Percentiles rank a stretch among this genome's conserved stretches.
Conservation (phyloP, 1,140 invertebrate genomes). For the Drosophila simulans region DNA sequence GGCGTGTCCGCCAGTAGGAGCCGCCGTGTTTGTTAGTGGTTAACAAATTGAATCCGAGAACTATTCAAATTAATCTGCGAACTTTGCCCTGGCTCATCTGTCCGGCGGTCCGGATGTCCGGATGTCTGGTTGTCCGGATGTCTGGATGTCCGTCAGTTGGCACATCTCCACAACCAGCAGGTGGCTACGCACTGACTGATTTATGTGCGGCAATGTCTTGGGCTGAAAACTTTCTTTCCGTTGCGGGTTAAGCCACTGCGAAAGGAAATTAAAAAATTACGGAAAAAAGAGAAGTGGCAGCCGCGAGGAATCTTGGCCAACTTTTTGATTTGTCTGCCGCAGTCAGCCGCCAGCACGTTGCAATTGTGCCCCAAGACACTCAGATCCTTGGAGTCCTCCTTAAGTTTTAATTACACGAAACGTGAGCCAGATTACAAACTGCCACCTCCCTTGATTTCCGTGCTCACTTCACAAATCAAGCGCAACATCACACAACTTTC, state of each 20-base stretch:
- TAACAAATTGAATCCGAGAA: conserved; percentile 37
- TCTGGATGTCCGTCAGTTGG: conserved; percentile 9
- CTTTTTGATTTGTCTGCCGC: conserved; percentile 57
- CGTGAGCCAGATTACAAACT: conserved; percentile 54
- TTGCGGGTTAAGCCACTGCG: conserved; percentile 28
- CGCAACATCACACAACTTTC: background rate
- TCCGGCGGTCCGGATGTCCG: background rate
- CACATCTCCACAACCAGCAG: conserved; percentile 30
- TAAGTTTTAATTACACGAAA: conserved; percentile 60
- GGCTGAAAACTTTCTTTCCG: conserved; percentile 3
- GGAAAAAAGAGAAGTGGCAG: conserved; percentile 11
- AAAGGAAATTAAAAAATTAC: conserved; percentile 55
- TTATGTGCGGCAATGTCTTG: conserved; percentile 40
- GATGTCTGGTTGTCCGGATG: background rate
- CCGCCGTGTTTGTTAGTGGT: background rate
- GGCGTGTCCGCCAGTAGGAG: no score
- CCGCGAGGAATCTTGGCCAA: conserved; percentile 35
- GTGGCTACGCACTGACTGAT: conserved; percentile 36
- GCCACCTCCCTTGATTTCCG: conserved; percentile 30
- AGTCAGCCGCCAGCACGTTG: conserved; percentile 4
- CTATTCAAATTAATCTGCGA: conserved; percentile 37
- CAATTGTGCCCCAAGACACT: conserved; percentile 10
- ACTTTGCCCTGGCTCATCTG: conserved; percentile 26
- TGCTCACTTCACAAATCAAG: conserved; percentile 23
- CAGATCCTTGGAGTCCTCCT: conserved; percentile 16